Percentiles rank a stretch among this genome's conserved stretches.
These are phyloP conservation scores for Percopsis omiscomaycus DNA, from an alignment of 2,797 vertebrate genomes.

Conservation along the genomic window DNA sequence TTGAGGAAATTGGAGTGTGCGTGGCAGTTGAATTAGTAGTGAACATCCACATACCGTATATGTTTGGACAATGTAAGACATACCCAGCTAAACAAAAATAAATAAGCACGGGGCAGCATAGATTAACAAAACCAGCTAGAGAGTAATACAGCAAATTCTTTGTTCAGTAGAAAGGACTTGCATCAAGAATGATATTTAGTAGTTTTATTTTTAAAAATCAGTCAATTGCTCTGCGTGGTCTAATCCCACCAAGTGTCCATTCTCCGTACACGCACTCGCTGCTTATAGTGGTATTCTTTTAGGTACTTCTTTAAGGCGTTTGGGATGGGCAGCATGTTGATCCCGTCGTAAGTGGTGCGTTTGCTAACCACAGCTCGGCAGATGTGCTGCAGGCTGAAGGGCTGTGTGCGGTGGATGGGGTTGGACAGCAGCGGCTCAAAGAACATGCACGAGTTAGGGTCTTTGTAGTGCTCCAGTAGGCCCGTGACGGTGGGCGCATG, in stretches of 20 bases:
- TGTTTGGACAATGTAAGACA: constrained; percentile 40
- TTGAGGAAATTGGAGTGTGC: constrained; percentile 56
- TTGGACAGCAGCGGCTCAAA: constrained; percentile 84
- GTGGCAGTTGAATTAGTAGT: constrained; percentile 57
- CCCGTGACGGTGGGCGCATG: constrained; percentile 82
- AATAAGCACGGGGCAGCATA: constrained; percentile 63
- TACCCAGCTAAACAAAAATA: constrained; percentile 64
- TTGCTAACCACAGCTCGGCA: constrained; percentile 81
- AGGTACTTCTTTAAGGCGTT: constrained; percentile 83
- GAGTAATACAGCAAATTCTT: constrained; percentile 21
- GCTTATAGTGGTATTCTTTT: constrained; percentile 88
- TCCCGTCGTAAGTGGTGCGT: constrained; percentile 82
- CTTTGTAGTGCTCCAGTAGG: constrained; percentile 85
- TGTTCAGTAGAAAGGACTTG: constrained; percentile 27
- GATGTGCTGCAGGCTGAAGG: constrained; percentile 83
- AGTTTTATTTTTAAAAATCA: constrained; percentile 26
- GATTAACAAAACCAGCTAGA: constrained; percentile 39
- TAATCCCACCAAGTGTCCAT: constrained; percentile 84
- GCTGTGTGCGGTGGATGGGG: constrained; percentile 80
- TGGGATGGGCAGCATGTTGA: constrained; percentile 81
- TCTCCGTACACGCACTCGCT: constrained; percentile 80
- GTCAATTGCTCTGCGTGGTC: constrained; percentile 13
- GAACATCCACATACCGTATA: constrained; percentile 56
- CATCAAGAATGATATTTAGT: constrained; percentile 35
- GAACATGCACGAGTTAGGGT: constrained; percentile 88